Evolutionary conservation across 2,797 vertebrate genomes (phyloP).

Genomic region (Pangasius larnaudii): DNA sequence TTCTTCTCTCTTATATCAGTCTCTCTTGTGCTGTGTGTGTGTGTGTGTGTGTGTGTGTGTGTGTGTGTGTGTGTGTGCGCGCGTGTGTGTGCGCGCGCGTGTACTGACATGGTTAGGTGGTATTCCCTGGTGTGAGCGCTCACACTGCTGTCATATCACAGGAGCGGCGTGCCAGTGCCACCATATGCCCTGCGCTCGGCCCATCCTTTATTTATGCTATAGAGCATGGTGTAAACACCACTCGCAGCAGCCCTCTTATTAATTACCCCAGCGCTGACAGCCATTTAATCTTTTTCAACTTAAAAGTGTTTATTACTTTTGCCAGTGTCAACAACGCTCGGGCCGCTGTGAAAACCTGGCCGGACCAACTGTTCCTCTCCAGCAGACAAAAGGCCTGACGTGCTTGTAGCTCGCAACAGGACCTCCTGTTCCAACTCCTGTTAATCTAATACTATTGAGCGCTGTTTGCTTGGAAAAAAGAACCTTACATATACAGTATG

Average conservation of each 20-base stretch:
- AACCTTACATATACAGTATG: neutral
- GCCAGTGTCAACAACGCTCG: conserved; percentile 67
- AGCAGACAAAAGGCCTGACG: conserved; percentile 35
- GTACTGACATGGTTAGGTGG: conserved; percentile 62
- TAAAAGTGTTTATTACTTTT: conserved; percentile 86
- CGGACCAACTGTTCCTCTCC: conserved; percentile 54
- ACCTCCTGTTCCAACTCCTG: conserved; percentile 6
- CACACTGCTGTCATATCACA: conserved; percentile 81
- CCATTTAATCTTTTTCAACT: conserved; percentile 80
- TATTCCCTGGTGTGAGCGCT: conserved; percentile 73
- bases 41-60: conserved; percentile 36
- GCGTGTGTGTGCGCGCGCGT: conserved; percentile 54
- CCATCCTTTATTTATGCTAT: conserved; percentile 80
- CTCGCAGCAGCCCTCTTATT: conserved; percentile 81
- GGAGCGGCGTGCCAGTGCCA: conserved; percentile 69
- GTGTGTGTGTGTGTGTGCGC: conserved; percentile 24
- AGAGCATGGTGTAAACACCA: conserved; percentile 78
- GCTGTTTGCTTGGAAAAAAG: neutral
- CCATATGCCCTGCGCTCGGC: conserved; percentile 81
- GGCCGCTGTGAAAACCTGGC: conserved; percentile 70
- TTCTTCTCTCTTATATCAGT: neutral
- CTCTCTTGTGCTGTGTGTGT: conserved; percentile 56
- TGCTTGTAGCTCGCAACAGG: conserved; percentile 21
- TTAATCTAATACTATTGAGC: conserved; percentile 3
- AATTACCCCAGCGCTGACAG: conserved; percentile 80